Base-by-base conservation (phyloP, 2,888 invertebrate genomes). In the Stenoptilia bipunctidactyla region DNA sequence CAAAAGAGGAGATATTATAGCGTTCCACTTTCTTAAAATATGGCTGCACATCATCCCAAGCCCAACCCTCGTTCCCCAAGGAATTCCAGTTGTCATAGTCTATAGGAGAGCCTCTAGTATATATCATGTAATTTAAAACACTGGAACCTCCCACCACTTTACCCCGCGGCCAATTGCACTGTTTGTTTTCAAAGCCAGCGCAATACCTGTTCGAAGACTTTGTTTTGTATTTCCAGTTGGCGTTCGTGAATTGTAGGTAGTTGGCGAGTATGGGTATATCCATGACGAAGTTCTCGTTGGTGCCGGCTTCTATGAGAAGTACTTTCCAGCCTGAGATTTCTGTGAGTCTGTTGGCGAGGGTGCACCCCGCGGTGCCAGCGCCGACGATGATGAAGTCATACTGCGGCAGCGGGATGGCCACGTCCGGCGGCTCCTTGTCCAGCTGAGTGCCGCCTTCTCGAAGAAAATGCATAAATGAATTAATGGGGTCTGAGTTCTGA, bases 81-180 rank as follows among this genome's bases (percentile, higher is more conserved):
- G 74, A 75, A 10, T 87, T 87, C 95, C 95, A 95, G 2, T 82
- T 71, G 55, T 94, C 90, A 61, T 91, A 95, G 57, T 95, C 94
- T 2, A 80, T 68, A 0, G 85, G 82, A 51, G 89, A 86, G 9
- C 92, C 93, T 45, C 92, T 74, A 0, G 90, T 91, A 54, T 91
- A 92, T 53, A 91, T 88, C 93, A 95, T 93, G 52, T 90, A 90
- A 61, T 94, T 94, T 8, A 94, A 74, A 0, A 91, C 89, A 46
- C 91, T 91, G 6, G 90, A 90, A 1, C 95, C 95, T 4, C 95
- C 95, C 58, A 95, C 85, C 0, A 92, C 91, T 65, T 91, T 93
- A 2, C 94, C 94, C 45, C 91, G 77, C 0, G 93, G 93, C 89
- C 90, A 93, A 51, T 90, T 88, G 61, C 93, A 92, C 45, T 89